Base-by-base conservation (phyloP, 2,888 invertebrate species). In the Junonia oenone region DNA sequence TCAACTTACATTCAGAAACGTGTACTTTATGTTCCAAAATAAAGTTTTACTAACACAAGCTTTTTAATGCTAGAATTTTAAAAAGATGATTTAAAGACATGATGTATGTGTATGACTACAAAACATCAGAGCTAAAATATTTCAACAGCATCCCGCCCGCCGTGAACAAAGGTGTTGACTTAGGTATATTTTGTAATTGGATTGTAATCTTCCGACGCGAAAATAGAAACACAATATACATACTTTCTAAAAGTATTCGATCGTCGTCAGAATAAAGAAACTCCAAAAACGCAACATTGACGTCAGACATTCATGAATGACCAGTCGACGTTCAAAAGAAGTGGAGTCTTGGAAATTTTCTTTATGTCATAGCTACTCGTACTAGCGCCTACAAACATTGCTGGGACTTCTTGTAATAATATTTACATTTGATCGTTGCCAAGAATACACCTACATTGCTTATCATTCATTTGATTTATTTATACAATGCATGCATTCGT, bases 241-340 rank as follows among this genome's bases (percentile, higher is more conserved):
- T 22, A 68, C 66, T 64, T 60, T 13, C 61, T 58, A 65, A 71
- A 71, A 69, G 68, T 61, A 63, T 64, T 55, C 47, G 51, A 58
- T 65, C 61, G 58, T 64, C 63, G 64, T 63, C 62, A 58, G 37
- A 60, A 62, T 55, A 55, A 61, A 58, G 51, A 65, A 46, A 59
- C 61, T 66, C 68, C 62, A 63, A 69, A 75, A 72, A 68, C 72
- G 68, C 68, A 73, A 59, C 68, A 72, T 67, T 40, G 55, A 72
- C 73, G 76, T 76, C 62, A 65, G 73, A 72, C 68, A 68, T 76
- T 84, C 76, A 81, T 88, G 87, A 88, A 88, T 89, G 89, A 74
- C 73, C 54, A 68, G 74, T 53, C 81, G 81, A 86, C 85, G 87
- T 85, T 80, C 80, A 68, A 26, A 22, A 17, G 19, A 46, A 26